Conservation (phyloP, 53 echinoderm and acorn worm species). For the Luidia sarsii region DNA sequence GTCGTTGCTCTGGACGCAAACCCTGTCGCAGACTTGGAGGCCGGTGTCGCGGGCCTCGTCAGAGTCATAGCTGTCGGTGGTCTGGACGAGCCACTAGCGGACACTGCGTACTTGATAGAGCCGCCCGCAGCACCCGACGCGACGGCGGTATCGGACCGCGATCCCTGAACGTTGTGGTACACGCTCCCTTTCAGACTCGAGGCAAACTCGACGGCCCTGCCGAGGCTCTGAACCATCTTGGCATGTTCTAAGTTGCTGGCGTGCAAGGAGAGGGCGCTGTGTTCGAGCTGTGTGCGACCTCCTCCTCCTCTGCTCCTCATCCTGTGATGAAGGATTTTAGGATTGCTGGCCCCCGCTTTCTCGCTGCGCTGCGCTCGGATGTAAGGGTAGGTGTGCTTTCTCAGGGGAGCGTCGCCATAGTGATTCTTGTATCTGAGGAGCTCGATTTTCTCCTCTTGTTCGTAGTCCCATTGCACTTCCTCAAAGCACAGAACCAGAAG, state of each 20-base stretch:
- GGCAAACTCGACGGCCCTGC: slow-evolving; percentile 66
- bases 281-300: slow-evolving; percentile 57
- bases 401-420: slow-evolving; percentile 83
- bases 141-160: slow-evolving; percentile 17
- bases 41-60: slow-evolving; percentile 25
- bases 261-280: slow-evolving; percentile 79
- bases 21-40: neutral
- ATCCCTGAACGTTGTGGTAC: slow-evolving; percentile 86
- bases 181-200: slow-evolving; percentile 85
- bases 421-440: slow-evolving; percentile 87
- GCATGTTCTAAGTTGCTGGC: slow-evolving; percentile 64
- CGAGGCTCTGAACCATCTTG: slow-evolving; percentile 63
- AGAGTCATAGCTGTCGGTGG: slow-evolving; percentile 34
- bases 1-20: slow-evolving; percentile 16
- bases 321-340: slow-evolving; percentile 77
- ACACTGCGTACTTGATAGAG: neutral
- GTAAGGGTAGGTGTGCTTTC: slow-evolving; percentile 83
- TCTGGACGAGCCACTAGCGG: slow-evolving; percentile 3
- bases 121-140: neutral
- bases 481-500: slow-evolving; percentile 94
- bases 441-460: slow-evolving; percentile 90
- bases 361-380: slow-evolving; percentile 88
- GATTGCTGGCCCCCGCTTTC: slow-evolving; percentile 83
- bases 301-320: neutral
- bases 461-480: slow-evolving; percentile 93